Conservation (phyloP, 2,797 vertebrate species). For the Coluber constrictor region DNA sequence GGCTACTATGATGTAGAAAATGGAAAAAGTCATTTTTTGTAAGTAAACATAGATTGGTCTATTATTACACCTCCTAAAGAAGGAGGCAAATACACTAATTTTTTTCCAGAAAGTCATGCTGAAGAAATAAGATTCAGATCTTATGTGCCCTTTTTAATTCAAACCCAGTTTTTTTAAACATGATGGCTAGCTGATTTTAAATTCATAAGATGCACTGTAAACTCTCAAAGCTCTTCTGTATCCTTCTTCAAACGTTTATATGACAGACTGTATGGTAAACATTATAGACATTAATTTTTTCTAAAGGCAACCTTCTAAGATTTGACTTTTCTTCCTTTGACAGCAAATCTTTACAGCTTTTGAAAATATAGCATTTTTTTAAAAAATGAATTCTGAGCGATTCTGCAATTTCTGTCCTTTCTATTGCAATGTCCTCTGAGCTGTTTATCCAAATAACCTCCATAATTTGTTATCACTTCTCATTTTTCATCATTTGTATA, state of each 20-base stretch:
- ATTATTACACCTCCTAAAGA: slow-evolving; percentile 22
- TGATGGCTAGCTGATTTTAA: slow-evolving; percentile 28
- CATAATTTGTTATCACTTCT: slow-evolving; percentile 18
- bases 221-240: slow-evolving; percentile 36
- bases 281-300: slow-evolving; percentile 46
- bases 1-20: slow-evolving; percentile 25
- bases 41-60: slow-evolving; percentile 27
- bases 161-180: slow-evolving; percentile 36
- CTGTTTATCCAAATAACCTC: slow-evolving; percentile 24
- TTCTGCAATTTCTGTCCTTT: slow-evolving; percentile 13
- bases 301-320: slow-evolving; percentile 43
- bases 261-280: slow-evolving; percentile 44
- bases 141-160: slow-evolving; percentile 7
- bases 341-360: slow-evolving; percentile 47
- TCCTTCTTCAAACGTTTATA: slow-evolving; percentile 41
- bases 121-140: slow-evolving; percentile 6
- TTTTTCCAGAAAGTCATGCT: background rate
- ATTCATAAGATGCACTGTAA: slow-evolving; percentile 36
- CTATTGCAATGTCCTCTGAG: slow-evolving; percentile 14
- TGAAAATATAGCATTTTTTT: slow-evolving; percentile 40
- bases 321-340: slow-evolving; percentile 29
- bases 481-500: background rate
- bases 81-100: slow-evolving; percentile 25
- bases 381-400: slow-evolving; percentile 5
- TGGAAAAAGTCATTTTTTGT: slow-evolving; percentile 17